Evolutionary conservation across 1,140 invertebrate species (phyloP), one percentile per base, ranked within the genome.

Genomic region (Hycleus phaleratus): DNA sequence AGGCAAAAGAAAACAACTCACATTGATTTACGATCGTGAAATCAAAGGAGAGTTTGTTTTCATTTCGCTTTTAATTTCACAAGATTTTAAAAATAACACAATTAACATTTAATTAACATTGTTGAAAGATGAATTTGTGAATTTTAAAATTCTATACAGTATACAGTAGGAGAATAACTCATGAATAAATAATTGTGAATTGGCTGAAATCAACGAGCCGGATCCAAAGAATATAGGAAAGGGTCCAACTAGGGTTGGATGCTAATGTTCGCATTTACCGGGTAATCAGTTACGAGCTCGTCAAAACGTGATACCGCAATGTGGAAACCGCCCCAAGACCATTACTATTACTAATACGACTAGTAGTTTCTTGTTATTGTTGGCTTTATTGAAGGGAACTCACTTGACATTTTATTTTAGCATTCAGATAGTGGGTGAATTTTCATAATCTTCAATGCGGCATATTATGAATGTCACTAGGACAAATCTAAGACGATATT

Each of bases 201-300:
- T 32, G 32, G 4, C 32, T 32, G 32, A 32, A 32, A 32, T 32
- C 32, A 32, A 32, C 32, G 32, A 32, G 32, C 32, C 32, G 32
- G 1, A 32, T 32, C 18, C 2, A 32, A 32, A 32, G 32, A 32
- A 4, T 32, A 32, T 32, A 32, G 4, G 7, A 32, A 5, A 32
- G 32, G 32, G 32, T 32, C 32, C 32, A 32, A 32, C 32, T 32
- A 52, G 49, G 39, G 53, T 42, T 47, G 32, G 55, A 49, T 49
- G 55, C 47, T 49, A 57, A 57, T 57, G 55, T 50, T 61, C 59
- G 55, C 59, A 57, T 61, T 61, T 61, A 52, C 54, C 59, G 59
- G 59, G 59, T 61, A 54, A 61, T 61, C 59, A 61, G 54, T 54
- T 54, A 54, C 59, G 50, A 54, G 32, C 7, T 32, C 32, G 32